These are phyloP conservation scores for Sinopyrophorus schimmeli DNA, from an alignment of 2,888 invertebrate genomes.

Conservation along the genomic window DNA sequence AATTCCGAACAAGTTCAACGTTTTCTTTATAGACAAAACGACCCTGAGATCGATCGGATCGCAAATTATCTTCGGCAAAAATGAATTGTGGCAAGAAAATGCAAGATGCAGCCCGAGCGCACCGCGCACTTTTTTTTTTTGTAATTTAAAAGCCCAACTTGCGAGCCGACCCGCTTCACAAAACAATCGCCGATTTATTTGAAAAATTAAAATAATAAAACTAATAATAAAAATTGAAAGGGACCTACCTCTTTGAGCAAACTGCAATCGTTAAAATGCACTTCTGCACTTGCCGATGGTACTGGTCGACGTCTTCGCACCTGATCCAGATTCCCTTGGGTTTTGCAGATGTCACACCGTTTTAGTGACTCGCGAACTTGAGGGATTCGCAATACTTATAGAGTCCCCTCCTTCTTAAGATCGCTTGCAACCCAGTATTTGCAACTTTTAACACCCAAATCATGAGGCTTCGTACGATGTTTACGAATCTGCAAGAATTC, in stretches of 20 bases:
- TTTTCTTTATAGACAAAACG: no score
- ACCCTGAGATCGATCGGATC: no score
- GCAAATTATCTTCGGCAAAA: no score
- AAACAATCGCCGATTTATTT: no score
- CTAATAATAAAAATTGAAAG: background rate
- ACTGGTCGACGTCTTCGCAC: slow-evolving; percentile 14
- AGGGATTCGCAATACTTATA: slow-evolving; percentile 50
- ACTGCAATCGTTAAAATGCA: slow-evolving; percentile 3
- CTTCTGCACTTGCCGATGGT: slow-evolving; percentile 23
- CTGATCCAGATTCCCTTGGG: slow-evolving; percentile 37
- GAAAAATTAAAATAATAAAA: background rate
- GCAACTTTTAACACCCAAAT: slow-evolving; percentile 27
- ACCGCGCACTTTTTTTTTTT: no score
- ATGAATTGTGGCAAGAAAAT: no score
- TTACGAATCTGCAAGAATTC: no score
- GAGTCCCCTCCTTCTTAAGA: slow-evolving; percentile 46
- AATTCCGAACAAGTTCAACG: no score
- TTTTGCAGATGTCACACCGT: slow-evolving; percentile 45
- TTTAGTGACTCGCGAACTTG: slow-evolving; percentile 44
- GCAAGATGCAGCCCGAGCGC: no score
- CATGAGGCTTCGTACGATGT: slow-evolving; percentile 24
- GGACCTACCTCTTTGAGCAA: slow-evolving; percentile 1
- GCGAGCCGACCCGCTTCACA: no score
- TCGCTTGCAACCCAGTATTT: slow-evolving; percentile 34
- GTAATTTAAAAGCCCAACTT: no score